Evolutionary conservation across 2,888 invertebrate species (phyloP).

Genomic region (Heliconius hortense): DNA sequence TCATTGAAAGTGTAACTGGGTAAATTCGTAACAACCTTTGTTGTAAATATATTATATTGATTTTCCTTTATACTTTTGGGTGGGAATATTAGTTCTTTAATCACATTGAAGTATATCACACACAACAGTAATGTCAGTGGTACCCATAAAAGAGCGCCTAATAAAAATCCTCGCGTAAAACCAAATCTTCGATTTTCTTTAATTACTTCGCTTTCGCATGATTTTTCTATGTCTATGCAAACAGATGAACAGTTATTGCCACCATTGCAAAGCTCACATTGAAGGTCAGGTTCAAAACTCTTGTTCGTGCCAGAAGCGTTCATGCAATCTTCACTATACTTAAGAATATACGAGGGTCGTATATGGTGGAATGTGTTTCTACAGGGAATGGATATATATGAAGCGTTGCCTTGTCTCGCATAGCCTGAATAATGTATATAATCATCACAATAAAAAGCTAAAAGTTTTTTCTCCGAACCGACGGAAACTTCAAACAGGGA

Average conservation of each 20-base stretch:
- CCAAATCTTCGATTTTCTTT: conserved; percentile 47
- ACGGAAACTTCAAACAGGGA: conserved; percentile 53
- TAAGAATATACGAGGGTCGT: conserved; percentile 12
- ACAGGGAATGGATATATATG: conserved; percentile 16
- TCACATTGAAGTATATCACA: conserved; percentile 55
- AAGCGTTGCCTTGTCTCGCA: conserved; percentile 5
- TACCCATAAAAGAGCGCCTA: conserved; percentile 61
- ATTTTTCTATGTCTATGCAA: conserved; percentile 43
- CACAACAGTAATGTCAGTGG: conserved; percentile 54
- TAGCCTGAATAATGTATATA: conserved; percentile 27
- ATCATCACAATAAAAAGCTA: conserved; percentile 56
- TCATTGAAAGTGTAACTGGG: conserved; percentile 53
- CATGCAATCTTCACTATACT: conserved; percentile 13
- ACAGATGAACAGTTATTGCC: conserved; percentile 41
- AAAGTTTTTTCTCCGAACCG: conserved; percentile 48
- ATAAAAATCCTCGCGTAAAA: conserved; percentile 57
- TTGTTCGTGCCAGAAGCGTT: conserved; percentile 31
- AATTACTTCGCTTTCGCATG: conserved; percentile 41
- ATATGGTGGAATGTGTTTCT: conserved; percentile 13
- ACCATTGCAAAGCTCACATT: conserved; percentile 35
- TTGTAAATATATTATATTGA: not conserved
- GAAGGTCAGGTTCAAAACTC: conserved; percentile 23
- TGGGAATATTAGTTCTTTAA: conserved; percentile 47
- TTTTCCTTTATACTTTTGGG: conserved; percentile 5
- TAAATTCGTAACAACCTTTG: not conserved